Evolutionary conservation across 2,888 invertebrate species (phyloP).

Genomic region (Atethmia centrago): DNA sequence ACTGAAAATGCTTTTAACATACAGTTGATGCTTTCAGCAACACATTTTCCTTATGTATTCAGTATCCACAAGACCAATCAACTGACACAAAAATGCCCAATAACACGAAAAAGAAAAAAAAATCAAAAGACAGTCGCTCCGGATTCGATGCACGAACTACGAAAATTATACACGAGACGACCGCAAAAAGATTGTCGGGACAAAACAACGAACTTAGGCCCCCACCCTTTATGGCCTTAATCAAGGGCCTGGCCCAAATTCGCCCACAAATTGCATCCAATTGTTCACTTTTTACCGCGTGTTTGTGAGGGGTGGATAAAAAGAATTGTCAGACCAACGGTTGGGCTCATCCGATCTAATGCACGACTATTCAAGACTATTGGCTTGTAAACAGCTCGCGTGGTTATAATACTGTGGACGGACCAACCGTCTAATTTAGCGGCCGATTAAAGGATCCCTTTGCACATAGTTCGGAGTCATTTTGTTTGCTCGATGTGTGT

Average conservation of each 20-base stretch:
- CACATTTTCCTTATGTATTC: conserved; percentile 1
- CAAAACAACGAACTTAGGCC: conserved; percentile 83
- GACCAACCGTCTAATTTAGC: conserved; percentile 75
- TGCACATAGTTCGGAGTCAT: conserved; percentile 28
- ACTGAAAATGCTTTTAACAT: background rate
- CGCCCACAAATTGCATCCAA: conserved; percentile 90
- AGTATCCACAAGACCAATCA: conserved; percentile 8
- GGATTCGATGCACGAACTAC: conserved; percentile 79
- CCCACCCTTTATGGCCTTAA: conserved; percentile 82
- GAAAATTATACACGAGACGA: conserved; percentile 78
- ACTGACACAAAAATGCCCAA: conserved; percentile 33
- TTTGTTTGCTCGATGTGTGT: conserved; percentile 22
- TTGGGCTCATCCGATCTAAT: conserved; percentile 80
- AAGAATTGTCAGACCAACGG: conserved; percentile 78
- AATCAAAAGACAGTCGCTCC: conserved; percentile 72
- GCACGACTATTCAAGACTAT: conserved; percentile 81
- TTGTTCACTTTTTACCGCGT: conserved; percentile 89
- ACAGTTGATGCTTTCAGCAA: background rate
- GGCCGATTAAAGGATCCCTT: conserved; percentile 67
- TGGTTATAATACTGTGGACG: conserved; percentile 77
- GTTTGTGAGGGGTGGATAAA: conserved; percentile 80
- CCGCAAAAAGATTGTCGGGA: conserved; percentile 81
- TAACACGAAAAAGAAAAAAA: conserved; percentile 56
- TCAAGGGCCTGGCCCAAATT: conserved; percentile 88
- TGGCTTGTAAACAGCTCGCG: conserved; percentile 80